phyloP scores from a whole-genome alignment of 2,797 vertebrate genomes.

The Ibycter americanus region DNA sequence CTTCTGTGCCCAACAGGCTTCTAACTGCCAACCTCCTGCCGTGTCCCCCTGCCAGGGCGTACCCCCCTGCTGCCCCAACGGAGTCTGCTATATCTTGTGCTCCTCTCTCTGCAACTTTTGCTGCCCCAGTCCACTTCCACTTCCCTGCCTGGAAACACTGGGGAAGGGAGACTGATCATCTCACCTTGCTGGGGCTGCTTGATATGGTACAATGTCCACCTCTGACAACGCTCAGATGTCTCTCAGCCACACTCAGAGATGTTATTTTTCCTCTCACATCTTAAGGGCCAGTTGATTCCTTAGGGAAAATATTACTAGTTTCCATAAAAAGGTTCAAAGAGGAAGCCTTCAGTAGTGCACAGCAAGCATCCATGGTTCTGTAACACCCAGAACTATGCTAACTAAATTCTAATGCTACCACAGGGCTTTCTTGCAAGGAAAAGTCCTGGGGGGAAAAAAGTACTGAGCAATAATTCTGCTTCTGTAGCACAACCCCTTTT shows the following conservation, averaged over 20 bases:
- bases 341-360: not conserved
- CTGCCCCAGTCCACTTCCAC: not conserved
- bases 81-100: not conserved
- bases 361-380: not conserved
- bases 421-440: not conserved
- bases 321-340: not conserved
- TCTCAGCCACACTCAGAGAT: not conserved
- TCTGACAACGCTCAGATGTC: not conserved
- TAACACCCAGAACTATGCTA: not conserved
- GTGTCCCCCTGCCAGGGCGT: not conserved
- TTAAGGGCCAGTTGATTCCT: not conserved
- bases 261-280: not conserved
- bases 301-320: not conserved
- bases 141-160: slow-evolving; percentile 20
- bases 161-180: not conserved
- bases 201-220: not conserved
- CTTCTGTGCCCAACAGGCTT: not conserved
- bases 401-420: not conserved
- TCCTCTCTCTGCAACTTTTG: slow-evolving; percentile 38
- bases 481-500: not conserved
- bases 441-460: not conserved
- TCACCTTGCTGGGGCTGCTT: not conserved
- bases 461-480: not conserved
- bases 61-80: not conserved
- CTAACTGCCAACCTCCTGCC: not conserved